Evolutionary conservation across 2,797 vertebrate species (phyloP), one percentile per base, ranked within the genome.

Genomic region (Propithecus perrieri): DNA sequence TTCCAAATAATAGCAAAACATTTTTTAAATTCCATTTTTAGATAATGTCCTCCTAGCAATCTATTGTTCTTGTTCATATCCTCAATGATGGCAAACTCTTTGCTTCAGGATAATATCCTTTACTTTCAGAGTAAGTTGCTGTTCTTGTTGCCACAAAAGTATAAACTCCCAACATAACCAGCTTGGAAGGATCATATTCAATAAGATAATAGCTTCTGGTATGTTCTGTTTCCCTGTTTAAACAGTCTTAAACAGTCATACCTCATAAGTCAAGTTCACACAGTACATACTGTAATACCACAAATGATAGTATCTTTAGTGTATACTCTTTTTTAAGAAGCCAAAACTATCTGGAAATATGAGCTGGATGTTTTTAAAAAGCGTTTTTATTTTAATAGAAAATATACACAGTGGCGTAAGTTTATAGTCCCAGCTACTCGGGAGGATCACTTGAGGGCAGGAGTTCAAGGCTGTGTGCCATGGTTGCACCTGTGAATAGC

Each of bases 301-400:
- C 83, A 97, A 95, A 98, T 92, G 92, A 98, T 72, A 85, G 94
- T 92, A 86, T 89, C 63, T 86, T 95, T 76, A 43, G 46, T 89
- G 88, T n/a, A 86, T 57, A 80, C 43, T 88, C 69, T 91, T 89
- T 94, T 89, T 89, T 75, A 80, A 96, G 89, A 96, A 95, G 63
- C 55, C 93, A 89, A 95, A 97, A 94, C 76, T 92, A 97, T 79
- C 89, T 95, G 74, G 88, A 97, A 91, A 95, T 71, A 86, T 6
- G 35, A 95, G 18, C 53, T 89, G 48, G 38, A 71, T 83, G 7
- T 74, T 95, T 91, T 94, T 55, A 33, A 53, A 91, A 18, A 83
- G 85, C 76, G n/a, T 67, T 30, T 76, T 83, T 14, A 95, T 28
- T 74, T 76, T 28, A 35, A 87, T 50, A 74, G 69, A 89, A 89